Evolutionary conservation across 2,797 vertebrate species (phyloP), one percentile per base, ranked within the genome.

Genomic region (Bufotes viridis): DNA sequence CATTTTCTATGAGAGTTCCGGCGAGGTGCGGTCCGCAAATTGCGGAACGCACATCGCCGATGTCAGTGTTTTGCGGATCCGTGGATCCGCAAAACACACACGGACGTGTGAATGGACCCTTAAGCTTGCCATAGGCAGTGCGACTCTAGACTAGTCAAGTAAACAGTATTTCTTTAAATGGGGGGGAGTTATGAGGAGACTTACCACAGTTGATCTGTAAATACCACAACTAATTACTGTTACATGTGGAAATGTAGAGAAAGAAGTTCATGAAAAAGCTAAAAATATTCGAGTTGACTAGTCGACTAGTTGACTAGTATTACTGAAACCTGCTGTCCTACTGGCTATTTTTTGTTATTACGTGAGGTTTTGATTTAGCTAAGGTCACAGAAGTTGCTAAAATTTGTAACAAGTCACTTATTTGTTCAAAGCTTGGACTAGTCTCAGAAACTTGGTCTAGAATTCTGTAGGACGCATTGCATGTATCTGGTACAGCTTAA

Each of bases 41-140:
- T n/a, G n/a, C n/a, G n/a, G n/a, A n/a, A n/a, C n/a, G n/a, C n/a
- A n/a, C n/a, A n/a, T n/a, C n/a, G n/a, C n/a, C n/a, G n/a, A n/a
- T n/a, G n/a, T n/a, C n/a, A n/a, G n/a, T n/a, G n/a, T n/a, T n/a
- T n/a, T n/a, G n/a, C n/a, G n/a, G n/a, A n/a, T n/a, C n/a, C n/a
- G n/a, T n/a, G n/a, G n/a, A n/a, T n/a, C n/a, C n/a, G n/a, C n/a
- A n/a, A n/a, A n/a, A n/a, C n/a, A n/a, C n/a, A n/a, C n/a, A n/a
- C n/a, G n/a, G n/a, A n/a, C n/a, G n/a, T n/a, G n/a, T n/a, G n/a
- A n/a, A n/a, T n/a, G n/a, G n/a, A n/a, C n/a, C 53, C 83, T 76
- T 34, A 18, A 87, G 72, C 61, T 83, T 78, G 34, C 26, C 24
- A 49, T 83, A 49, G 87, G 81, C 61, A 53, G 86, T 82, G 60